Base-by-base conservation (phyloP, 2,113 vertebrate genomes). In the Cephalopterus ornatus region DNA sequence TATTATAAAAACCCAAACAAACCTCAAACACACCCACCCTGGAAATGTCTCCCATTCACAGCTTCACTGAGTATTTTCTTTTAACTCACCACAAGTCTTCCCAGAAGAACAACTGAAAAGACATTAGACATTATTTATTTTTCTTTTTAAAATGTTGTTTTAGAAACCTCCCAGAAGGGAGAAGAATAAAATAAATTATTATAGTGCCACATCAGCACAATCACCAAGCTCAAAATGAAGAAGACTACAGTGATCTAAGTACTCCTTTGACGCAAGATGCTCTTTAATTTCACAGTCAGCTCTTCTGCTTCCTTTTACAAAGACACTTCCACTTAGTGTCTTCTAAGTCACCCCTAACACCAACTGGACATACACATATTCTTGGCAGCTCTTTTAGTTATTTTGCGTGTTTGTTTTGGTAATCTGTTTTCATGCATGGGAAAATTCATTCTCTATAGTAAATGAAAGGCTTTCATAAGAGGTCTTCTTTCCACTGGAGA, bases 401-500 rank as follows among this genome's bases (percentile, higher is more conserved):
- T 84, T 93, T 88, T 82, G 27, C 30, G 12, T 6, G 12, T 3
- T 44, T 92, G 85, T 67, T 90, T 95, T 79, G 33, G 50, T 70
- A 85, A 74, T 59, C 23, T 92, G 32, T 13, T 86, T 92, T 85
- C 32, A 49, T 46, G 42, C 68, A 74, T 42, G 39, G 85, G 61
- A 88, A 92, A 67, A 82, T 95, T 96, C n/a, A 86, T 90, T 95
- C 92, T 92, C 79, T 56, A 26, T 33, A 94, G 88, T 58, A 95
- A 96, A 92, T 46, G 49, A 94, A 93, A 88, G 84, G 76, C 85
- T 95, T 94, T 87, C 89, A 96, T 47, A 96, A 95, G 61, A 86
- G 49, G 52, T 85, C 94, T 91, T 94, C 92, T 95, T 96, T 93
- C 93, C 87, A 89, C 5, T 86, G 84, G 84, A 94, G 89, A 73